Evolutionary conservation across 2,797 vertebrate species (phyloP).

Genomic region (Sebastes minor): DNA sequence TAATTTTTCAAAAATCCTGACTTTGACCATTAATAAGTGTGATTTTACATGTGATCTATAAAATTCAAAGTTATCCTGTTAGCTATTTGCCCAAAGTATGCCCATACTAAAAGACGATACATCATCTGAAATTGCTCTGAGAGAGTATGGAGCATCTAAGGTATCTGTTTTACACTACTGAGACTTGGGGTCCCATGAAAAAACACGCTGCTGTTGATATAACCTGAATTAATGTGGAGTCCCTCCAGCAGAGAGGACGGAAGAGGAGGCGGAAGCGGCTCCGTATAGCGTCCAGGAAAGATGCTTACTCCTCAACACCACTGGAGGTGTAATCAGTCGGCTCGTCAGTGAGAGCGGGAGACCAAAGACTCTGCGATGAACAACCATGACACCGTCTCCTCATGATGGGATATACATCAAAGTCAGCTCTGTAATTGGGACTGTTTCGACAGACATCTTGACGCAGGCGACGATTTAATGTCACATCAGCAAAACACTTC

Average conservation of each 20-base stretch:
- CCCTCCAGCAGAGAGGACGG: conserved; percentile 15
- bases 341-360: conserved; percentile 6
- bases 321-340: conserved; percentile 34
- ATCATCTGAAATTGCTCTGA: not conserved
- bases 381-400: conserved; percentile 22
- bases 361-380: conserved; percentile 34
- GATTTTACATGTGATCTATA: too few species aligned
- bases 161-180: conserved; percentile 33
- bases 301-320: conserved; percentile 46
- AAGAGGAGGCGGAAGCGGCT: not conserved
- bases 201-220: conserved; percentile 37
- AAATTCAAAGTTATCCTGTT: too few species aligned
- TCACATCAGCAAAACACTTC: conserved; percentile 38
- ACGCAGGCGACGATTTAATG: conserved; percentile 13
- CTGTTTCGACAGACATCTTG: conserved; percentile 12
- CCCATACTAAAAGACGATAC: not conserved
- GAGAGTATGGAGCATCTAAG: not conserved
- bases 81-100: too few species aligned
- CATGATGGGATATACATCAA: conserved; percentile 46
- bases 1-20: not conserved
- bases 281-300: not conserved
- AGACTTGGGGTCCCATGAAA: conserved; percentile 19
- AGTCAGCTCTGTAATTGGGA: conserved; percentile 39
- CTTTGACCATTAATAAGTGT: too few species aligned
- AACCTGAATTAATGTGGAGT: conserved; percentile 40